A percentile compares a stretch with the other conserved stretches of the same genome.
phyloP scores from a whole-genome alignment of 1,140 invertebrate genomes.

The Drosophila varians region DNA sequence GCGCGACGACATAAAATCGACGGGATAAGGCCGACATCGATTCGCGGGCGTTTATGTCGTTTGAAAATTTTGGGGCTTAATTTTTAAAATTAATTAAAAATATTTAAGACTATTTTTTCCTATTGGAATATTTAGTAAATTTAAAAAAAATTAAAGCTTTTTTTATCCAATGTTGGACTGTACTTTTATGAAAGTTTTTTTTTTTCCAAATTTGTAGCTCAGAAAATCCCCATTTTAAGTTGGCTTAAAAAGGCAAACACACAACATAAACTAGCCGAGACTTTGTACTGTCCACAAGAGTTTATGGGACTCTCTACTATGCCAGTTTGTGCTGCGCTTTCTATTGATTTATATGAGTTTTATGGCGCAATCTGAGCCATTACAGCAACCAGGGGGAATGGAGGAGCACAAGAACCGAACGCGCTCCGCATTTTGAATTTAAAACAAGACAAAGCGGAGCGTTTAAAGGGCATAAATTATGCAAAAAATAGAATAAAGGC shows the following conservation, averaged over 20 bases:
- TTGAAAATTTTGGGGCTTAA: neutral
- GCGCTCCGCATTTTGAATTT: slow-evolving; percentile 48
- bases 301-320: slow-evolving; percentile 45
- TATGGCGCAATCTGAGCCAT: slow-evolving; percentile 70
- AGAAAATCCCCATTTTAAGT: no score
- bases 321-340: slow-evolving; percentile 57
- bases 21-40: neutral
- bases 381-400: slow-evolving; percentile 43
- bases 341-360: slow-evolving; percentile 80
- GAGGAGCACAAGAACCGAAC: slow-evolving; percentile 37
- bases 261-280: no score
- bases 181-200: no score
- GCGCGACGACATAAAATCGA: neutral
- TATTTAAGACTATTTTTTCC: no score
- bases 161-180: no score
- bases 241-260: no score
- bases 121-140: no score
- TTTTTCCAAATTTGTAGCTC: no score
- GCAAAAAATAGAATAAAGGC: slow-evolving; percentile 17
- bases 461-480: slow-evolving; percentile 24
- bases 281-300: slow-evolving; percentile 3
- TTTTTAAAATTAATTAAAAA: no score
- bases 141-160: no score
- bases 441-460: slow-evolving; percentile 9
- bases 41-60: neutral